These are phyloP conservation scores for Drosophila fungiperda DNA, from an alignment of 2,888 invertebrate genomes.

Conservation along the genomic window DNA sequence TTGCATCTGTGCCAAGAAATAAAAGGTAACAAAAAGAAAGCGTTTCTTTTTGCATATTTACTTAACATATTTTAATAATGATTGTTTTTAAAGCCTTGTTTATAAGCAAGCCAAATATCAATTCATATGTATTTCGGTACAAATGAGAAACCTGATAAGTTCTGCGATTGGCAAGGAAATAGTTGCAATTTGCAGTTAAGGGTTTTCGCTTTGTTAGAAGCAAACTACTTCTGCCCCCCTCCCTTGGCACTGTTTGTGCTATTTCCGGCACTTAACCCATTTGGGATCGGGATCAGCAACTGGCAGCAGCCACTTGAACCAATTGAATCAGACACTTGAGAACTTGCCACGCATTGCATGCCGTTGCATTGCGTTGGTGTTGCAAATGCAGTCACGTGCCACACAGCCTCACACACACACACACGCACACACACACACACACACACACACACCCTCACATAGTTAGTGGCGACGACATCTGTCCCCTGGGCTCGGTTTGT, in stretches of 20 bases:
- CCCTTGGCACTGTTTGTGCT: slow-evolving; percentile 1
- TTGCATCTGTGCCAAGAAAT: slow-evolving; percentile 19
- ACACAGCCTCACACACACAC: slow-evolving; percentile 27
- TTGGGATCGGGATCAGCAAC: slow-evolving; percentile 33
- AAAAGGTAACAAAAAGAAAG: neutral
- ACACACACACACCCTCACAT: neutral
- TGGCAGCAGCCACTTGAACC: slow-evolving; percentile 48
- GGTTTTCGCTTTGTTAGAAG: neutral
- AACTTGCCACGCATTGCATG: slow-evolving; percentile 35
- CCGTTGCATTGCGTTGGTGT: slow-evolving; percentile 34
- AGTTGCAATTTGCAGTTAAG: neutral
- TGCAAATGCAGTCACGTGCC: slow-evolving; percentile 47
- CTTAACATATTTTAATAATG: neutral
- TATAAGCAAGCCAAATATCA: neutral
- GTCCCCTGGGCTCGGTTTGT: slow-evolving; percentile 49
- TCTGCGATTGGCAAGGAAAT: neutral
- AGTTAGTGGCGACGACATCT: slow-evolving; percentile 57
- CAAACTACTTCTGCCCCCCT: neutral
- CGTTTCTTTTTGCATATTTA: neutral
- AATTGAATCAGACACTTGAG: slow-evolving; percentile 55
- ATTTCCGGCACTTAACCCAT: slow-evolving; percentile 72
- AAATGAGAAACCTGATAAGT: neutral
- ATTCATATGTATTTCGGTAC: neutral
- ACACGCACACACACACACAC: slow-evolving; percentile 7
- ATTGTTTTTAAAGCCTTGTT: neutral